Base-by-base conservation (phyloP, 2,113 vertebrate genomes). In the Mesoclemmys tuberculata region DNA sequence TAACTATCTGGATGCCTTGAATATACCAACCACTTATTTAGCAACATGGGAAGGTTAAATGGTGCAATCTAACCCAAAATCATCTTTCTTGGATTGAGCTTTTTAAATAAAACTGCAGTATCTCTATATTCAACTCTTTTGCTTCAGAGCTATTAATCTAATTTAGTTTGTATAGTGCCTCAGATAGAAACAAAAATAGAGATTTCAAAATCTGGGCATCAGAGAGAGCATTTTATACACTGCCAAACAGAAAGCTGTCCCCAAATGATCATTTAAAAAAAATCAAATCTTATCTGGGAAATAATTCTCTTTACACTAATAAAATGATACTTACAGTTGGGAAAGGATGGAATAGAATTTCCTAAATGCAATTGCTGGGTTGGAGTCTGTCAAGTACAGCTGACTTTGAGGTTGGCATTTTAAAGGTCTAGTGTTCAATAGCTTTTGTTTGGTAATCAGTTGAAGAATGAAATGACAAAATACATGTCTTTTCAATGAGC, bases 281-380 rank as follows among this genome's bases (percentile, higher is more conserved):
- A 19, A 13, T 3, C 52, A 82, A 74, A 86, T 51, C 46, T 92
- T 93, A 91, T 88, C 90, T 91, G 90, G 74, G 84, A 80, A 84
- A 71, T 38, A 88, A 93, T 84, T 96, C 95, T 88, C 82, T 84
- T 96, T 85, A 61, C 31, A 88, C 58, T 55, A 58, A 86, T 74
- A 44, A 93, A 96, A 87, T 79, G n/a, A 51, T 49, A 89, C 44
- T 92, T 86, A 81, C 10, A 92, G 84, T 89, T 79, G 74, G 46
- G 58, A 74, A 90, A 90, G 31, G 91, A 44, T 2, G 48, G 82
- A 84, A 85, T 4, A 88, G 22, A 55, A 84, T 95, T 96, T 95
- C 91, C 90, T 85, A 5, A 56, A 22, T 4, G 46, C 5, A 80
- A 55, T 71, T 2, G 44, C 85, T 6, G 9, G 49, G 87, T 80